Evolutionary conservation across 2,888 invertebrate species (phyloP).

Genomic region (Epirrhoe alternata): DNA sequence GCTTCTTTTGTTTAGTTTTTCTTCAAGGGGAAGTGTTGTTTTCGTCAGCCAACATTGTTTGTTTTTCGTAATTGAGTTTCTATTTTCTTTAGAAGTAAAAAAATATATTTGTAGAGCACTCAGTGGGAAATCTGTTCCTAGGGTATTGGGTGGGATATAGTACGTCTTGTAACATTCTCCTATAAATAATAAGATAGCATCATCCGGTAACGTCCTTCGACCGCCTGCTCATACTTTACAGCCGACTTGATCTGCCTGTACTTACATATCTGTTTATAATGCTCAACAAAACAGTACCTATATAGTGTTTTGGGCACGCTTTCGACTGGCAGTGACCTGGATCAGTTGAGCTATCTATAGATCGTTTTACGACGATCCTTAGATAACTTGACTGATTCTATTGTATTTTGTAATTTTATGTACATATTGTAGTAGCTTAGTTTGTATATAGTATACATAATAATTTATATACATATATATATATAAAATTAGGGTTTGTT

Average conservation of each 20-base stretch:
- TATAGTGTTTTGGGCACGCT: too few relatives aligned
- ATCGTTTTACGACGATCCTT: too few relatives aligned
- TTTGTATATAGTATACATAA: too few relatives aligned
- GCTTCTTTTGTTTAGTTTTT: constrained; percentile 48
- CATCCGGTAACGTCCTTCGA: constrained; percentile 53
- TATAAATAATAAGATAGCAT: constrained; percentile 75
- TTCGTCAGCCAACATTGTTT: constrained; percentile 45
- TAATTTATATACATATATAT: too few relatives aligned
- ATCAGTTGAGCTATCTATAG: too few relatives aligned
- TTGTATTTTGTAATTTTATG: too few relatives aligned
- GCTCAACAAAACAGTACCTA: neutral
- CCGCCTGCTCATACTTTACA: constrained; percentile 41
- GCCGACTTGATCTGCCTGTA: neutral
- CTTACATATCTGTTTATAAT: neutral
- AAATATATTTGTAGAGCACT: constrained; percentile 30
- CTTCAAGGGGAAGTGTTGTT: constrained; percentile 37
- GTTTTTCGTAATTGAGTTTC: constrained; percentile 27
- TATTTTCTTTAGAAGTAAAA: constrained; percentile 44
- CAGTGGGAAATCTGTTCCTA: constrained; percentile 48
- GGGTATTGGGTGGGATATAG: constrained; percentile 50
- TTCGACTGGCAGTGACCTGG: too few relatives aligned
- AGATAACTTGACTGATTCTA: too few relatives aligned
- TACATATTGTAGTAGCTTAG: too few relatives aligned
- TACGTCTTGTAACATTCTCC: constrained; percentile 70
- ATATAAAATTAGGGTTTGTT: too few relatives aligned